phyloP scores from a whole-genome alignment of 2,113 vertebrate genomes.

The Microtus ochrogaster region DNA sequence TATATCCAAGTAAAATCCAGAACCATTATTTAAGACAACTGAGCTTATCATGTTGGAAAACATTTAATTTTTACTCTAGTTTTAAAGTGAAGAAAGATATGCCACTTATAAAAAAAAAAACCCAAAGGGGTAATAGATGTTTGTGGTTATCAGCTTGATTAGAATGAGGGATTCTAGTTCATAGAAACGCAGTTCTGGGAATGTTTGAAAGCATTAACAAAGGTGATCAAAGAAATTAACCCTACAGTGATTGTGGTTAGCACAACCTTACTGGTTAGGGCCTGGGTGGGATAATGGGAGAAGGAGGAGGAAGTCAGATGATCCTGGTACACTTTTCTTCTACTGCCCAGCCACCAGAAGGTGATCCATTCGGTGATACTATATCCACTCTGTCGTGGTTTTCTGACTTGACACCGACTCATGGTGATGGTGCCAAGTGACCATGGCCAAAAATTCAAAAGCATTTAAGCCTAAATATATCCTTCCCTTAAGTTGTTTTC shows the following conservation, averaged over 20 bases:
- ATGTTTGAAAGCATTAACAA: neutral
- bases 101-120: neutral
- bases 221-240: neutral
- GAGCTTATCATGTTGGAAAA: neutral
- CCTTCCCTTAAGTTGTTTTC: neutral
- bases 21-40: neutral
- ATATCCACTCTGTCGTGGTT: neutral
- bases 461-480: neutral
- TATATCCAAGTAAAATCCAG: neutral
- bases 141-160: neutral
- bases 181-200: neutral
- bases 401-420: neutral
- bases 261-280: neutral
- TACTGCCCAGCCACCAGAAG: neutral
- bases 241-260: neutral
- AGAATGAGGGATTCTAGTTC: neutral
- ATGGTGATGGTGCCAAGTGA: neutral
- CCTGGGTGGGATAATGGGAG: neutral
- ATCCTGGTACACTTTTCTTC: neutral
- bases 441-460: neutral
- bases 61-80: slow-evolving; percentile 45
- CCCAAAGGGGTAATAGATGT: neutral
- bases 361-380: neutral
- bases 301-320: neutral
- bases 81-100: neutral